phyloP scores from a whole-genome alignment of 2,888 invertebrate genomes.

The Agriotes lineatus region DNA sequence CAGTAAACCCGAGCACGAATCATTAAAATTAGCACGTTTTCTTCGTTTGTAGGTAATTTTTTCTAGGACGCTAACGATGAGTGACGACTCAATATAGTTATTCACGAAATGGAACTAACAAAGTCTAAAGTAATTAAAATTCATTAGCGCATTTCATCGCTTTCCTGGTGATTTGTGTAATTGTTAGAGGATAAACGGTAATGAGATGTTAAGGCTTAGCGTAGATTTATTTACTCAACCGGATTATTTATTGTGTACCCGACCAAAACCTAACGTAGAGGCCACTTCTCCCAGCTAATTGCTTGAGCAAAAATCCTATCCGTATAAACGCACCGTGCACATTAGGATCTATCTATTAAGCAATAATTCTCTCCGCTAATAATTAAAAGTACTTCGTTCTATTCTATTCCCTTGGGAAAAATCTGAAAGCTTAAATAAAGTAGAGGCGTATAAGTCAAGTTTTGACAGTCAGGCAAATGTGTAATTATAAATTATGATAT shows the following conservation, averaged over 20 bases:
- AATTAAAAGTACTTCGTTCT: not conserved
- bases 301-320: no score
- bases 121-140: conserved; percentile 10
- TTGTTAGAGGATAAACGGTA: conserved; percentile 1
- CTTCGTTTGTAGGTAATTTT: not conserved
- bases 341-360: not conserved
- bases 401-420: conserved; percentile 6
- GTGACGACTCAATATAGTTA: conserved; percentile 16
- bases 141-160: conserved; percentile 8
- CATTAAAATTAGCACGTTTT: not conserved
- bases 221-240: no score
- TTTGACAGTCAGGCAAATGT: conserved; percentile 16
- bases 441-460: not conserved
- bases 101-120: conserved; percentile 14
- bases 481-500: conserved; percentile 21
- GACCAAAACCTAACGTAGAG: no score
- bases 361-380: not conserved
- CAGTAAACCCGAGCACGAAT: no score
- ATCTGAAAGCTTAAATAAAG: not conserved
- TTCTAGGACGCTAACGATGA: conserved; percentile 7
- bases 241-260: no score
- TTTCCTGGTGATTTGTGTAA: conserved; percentile 4
- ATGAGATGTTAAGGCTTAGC: not conserved
- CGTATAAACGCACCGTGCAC: not conserved
- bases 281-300: no score